phyloP scores from a whole-genome alignment of 2,888 invertebrate species.

The Fragum fragum region DNA sequence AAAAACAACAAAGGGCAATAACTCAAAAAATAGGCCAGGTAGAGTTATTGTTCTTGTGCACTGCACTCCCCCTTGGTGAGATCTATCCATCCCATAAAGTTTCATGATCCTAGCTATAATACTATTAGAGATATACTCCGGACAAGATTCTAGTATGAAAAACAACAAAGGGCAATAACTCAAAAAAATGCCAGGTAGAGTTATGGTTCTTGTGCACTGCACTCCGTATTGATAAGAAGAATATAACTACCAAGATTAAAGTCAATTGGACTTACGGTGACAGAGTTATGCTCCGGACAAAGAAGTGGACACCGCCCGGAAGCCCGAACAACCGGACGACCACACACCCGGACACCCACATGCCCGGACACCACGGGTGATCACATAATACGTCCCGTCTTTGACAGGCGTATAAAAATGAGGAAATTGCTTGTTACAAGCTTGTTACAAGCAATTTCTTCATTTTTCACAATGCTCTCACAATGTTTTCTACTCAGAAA shows the following conservation, averaged over 20 bases:
- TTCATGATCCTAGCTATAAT: slow-evolving; percentile 2
- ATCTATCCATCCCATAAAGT: background rate
- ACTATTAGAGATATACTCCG: slow-evolving; percentile 2
- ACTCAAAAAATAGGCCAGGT: slow-evolving; percentile 6
- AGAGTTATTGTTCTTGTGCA: background rate
- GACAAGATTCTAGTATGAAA: background rate
- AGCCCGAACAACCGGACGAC: background rate
- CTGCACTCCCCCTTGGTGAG: slow-evolving; percentile 3
- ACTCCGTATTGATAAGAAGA: background rate
- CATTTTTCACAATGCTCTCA: no score
- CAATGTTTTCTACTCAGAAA: no score
- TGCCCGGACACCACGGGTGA: slow-evolving; percentile 13
- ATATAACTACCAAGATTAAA: background rate
- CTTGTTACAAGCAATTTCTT: no score
- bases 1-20: slow-evolving; percentile 6
- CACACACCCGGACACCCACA: background rate
- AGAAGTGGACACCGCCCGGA: slow-evolving; percentile 3
- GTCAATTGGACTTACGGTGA: background rate
- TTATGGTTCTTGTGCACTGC: slow-evolving; percentile 6
- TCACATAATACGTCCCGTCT: slow-evolving; percentile 13
- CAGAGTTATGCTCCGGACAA: slow-evolving; percentile 6
- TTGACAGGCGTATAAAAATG: slow-evolving; percentile 10
- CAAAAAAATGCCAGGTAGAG: background rate
- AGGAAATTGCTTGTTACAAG: no score
- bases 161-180: slow-evolving; percentile 4